Evolutionary conservation across 2,797 vertebrate species (phyloP).

Genomic region (Syndactyla subalaris): DNA sequence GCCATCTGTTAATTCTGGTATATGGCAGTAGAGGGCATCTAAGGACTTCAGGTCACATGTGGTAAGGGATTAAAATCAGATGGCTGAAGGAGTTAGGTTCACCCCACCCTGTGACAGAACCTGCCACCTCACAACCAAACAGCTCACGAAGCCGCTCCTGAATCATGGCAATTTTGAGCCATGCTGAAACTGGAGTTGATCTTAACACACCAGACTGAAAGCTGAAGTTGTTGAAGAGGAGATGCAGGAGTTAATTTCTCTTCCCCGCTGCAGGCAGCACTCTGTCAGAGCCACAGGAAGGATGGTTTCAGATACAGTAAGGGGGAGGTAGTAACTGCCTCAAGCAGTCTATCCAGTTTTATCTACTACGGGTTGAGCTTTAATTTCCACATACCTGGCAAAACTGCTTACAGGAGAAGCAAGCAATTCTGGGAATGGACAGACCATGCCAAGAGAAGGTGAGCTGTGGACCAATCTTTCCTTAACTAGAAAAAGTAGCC

Average conservation of each 20-base stretch:
- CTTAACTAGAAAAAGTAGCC: not conserved
- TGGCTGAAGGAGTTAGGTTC: not conserved
- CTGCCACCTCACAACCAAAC: not conserved
- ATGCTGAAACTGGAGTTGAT: not conserved
- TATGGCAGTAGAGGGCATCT: slow-evolving; percentile 64
- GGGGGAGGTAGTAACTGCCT: not conserved
- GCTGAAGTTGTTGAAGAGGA: not conserved
- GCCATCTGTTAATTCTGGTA: slow-evolving; percentile 57
- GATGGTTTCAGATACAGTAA: not conserved
- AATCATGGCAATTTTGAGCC: not conserved
- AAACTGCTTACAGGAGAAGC: not conserved
- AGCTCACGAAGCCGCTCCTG: not conserved
- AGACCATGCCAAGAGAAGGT: not conserved
- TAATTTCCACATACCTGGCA: not conserved
- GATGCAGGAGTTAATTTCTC: not conserved
- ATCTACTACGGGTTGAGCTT: not conserved
- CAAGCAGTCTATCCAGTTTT: not conserved
- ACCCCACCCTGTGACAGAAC: not conserved
- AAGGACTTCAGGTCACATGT: slow-evolving; percentile 58
- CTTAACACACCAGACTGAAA: not conserved
- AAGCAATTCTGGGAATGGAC: not conserved
- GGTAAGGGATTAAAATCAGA: slow-evolving; percentile 49
- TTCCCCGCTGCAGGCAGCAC: not conserved
- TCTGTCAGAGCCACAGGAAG: not conserved
- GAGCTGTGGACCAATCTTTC: not conserved